Evolutionary conservation across 2,888 invertebrate species (phyloP).

Genomic region (Acleris emargana): DNA sequence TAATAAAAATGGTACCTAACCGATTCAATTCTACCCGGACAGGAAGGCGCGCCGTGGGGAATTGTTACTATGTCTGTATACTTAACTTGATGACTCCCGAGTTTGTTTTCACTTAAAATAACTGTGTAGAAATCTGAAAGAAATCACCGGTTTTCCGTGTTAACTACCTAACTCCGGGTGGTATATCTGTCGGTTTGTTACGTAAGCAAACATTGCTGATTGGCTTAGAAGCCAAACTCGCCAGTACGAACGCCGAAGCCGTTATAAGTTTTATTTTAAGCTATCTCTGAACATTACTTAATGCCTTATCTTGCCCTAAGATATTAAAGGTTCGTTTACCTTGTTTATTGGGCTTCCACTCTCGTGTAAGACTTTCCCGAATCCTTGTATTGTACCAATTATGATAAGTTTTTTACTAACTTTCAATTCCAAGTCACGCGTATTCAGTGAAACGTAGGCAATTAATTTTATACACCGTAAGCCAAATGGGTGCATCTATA

Average conservation of each 20-base stretch:
- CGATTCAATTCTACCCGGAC: no score
- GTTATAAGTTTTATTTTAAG: slow-evolving; percentile 23
- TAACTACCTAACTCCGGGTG: no score
- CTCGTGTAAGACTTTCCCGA: slow-evolving; percentile 11
- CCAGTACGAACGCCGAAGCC: slow-evolving; percentile 7
- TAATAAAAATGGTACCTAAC: no score
- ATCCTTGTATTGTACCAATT: not conserved
- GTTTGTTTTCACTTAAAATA: no score
- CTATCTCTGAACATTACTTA: slow-evolving; percentile 19
- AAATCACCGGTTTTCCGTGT: no score
- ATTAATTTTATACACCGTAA: slow-evolving; percentile 78
- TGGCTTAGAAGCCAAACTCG: not conserved
- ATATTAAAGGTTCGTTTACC: slow-evolving; percentile 28
- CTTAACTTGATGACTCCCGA: no score
- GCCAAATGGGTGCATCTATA: slow-evolving; percentile 81
- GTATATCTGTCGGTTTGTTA: no score
- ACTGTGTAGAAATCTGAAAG: no score
- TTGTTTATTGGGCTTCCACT: slow-evolving; percentile 6
- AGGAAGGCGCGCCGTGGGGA: no score
- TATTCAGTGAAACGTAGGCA: slow-evolving; percentile 71
- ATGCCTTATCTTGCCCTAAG: slow-evolving; percentile 11
- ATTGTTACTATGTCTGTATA: no score
- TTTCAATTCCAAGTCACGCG: slow-evolving; percentile 57
- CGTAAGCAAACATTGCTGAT: not conserved
- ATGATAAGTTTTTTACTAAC: slow-evolving; percentile 31